These are phyloP conservation scores for Meleagris gallopavo DNA, from an alignment of 2,113 vertebrate species.

Conservation along the genomic window DNA sequence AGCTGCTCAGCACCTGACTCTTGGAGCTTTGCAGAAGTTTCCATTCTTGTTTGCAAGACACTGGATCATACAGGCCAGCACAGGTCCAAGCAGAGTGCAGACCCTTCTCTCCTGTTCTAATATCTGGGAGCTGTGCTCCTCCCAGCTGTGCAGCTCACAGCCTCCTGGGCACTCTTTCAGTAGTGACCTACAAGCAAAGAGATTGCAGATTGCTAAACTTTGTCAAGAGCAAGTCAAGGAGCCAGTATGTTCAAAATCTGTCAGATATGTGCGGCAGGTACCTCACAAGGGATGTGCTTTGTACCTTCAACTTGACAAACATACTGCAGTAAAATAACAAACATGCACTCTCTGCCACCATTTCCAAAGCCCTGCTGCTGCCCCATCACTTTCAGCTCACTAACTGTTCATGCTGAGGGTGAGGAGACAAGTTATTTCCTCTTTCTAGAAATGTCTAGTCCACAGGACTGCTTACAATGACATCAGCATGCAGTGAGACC, in stretches of 20 bases:
- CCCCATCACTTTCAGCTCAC: background rate
- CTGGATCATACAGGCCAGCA: background rate
- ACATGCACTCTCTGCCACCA: background rate
- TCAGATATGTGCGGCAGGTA: background rate
- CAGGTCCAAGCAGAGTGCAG: fast-evolving
- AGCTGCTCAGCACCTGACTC: background rate
- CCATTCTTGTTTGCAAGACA: background rate
- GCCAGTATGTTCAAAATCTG: background rate
- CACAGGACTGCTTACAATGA: background rate
- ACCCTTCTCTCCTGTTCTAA: background rate
- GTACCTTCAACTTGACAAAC: constrained; percentile 3
- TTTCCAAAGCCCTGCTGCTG: background rate
- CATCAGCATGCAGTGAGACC: background rate
- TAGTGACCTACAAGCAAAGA: background rate
- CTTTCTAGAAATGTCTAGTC: background rate
- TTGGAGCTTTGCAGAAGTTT: background rate
- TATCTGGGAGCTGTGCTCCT: background rate
- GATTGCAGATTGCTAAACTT: constrained; percentile 14
- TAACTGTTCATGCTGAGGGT: fast-evolving
- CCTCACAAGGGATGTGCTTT: background rate
- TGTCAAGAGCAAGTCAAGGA: constrained; percentile 63
- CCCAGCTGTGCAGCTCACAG: background rate
- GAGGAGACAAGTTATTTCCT: background rate
- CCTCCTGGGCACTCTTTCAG: background rate
- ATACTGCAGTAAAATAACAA: background rate